Conservation (phyloP, 2,113 vertebrate genomes). For the Rhabdomys dilectus region DNA sequence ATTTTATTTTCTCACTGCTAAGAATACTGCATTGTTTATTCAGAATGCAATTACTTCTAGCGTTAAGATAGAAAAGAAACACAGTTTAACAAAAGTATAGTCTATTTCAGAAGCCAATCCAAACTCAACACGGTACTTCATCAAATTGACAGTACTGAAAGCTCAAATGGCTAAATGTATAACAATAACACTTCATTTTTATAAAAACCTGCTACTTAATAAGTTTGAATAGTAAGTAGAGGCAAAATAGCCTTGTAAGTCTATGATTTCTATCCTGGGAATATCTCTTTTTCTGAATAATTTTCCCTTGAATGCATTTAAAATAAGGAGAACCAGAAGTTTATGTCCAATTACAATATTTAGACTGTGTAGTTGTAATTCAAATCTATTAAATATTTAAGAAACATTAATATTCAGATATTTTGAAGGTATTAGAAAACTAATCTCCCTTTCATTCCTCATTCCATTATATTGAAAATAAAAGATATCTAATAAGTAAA, state of each 20-base stretch:
- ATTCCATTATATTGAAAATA: slow-evolving; percentile 50
- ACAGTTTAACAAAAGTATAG: slow-evolving; percentile 30
- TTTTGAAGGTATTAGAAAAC: slow-evolving; percentile 27
- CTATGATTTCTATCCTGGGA: slow-evolving; percentile 37
- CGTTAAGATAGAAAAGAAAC: background rate
- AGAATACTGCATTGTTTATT: slow-evolving; percentile 42
- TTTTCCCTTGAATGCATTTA: slow-evolving; percentile 39
- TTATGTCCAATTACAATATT: slow-evolving; percentile 58
- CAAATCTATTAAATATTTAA: slow-evolving; percentile 73
- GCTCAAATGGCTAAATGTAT: slow-evolving; percentile 16
- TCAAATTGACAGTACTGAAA: slow-evolving; percentile 21
- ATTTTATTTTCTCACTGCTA: background rate
- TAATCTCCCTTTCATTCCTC: slow-evolving; percentile 40
- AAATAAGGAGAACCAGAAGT: slow-evolving; percentile 42
- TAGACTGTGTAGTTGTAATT: slow-evolving; percentile 12
- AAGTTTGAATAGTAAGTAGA: slow-evolving; percentile 39
- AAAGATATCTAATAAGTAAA: slow-evolving; percentile 10
- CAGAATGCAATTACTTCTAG: background rate
- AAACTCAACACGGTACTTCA: slow-evolving; percentile 12
- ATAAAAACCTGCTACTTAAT: slow-evolving; percentile 32
- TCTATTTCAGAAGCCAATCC: background rate
- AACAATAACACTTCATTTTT: slow-evolving; percentile 50
- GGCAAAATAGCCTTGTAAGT: slow-evolving; percentile 8
- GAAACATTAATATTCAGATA: slow-evolving; percentile 57
- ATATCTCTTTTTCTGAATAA: slow-evolving; percentile 44